These are phyloP conservation scores for Pelvicachromis taeniatus DNA, from an alignment of 2,113 vertebrate genomes.

Conservation along the genomic window DNA sequence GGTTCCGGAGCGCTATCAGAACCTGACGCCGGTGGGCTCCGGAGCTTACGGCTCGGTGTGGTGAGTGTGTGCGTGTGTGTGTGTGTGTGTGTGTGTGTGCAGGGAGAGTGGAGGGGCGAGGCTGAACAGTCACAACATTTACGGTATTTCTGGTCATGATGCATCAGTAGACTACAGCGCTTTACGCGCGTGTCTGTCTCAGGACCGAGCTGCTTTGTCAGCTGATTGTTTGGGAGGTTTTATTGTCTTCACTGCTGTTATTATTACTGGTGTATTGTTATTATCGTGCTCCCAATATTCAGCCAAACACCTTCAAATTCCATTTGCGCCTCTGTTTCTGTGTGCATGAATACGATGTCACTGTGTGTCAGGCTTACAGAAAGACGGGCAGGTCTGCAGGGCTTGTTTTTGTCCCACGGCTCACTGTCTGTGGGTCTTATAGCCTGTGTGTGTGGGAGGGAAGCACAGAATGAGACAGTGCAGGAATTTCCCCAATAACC, in stretches of 20 bases:
- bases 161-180: neutral
- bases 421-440: neutral
- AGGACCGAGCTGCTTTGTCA: neutral
- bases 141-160: neutral
- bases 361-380: neutral
- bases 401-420: neutral
- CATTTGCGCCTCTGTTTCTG: neutral
- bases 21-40: constrained; percentile 92
- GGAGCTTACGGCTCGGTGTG: constrained; percentile 96
- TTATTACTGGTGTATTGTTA: neutral
- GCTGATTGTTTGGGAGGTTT: neutral
- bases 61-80: constrained; percentile 79
- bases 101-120: constrained; percentile 17
- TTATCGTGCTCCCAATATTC: neutral
- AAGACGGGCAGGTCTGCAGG: neutral
- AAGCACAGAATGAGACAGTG: constrained; percentile 7
- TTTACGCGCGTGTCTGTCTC: neutral
- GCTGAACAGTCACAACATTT: constrained; percentile 19
- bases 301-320: neutral
- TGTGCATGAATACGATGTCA: neutral
- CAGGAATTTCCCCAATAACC: constrained; percentile 28
- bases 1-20: constrained; percentile 94
- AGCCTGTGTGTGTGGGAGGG: neutral
- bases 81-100: constrained; percentile 64
- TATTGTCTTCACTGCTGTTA: neutral